A percentile compares a stretch with the other conserved stretches of the same genome.
phyloP scores from a whole-genome alignment of 2,888 invertebrate genomes.

The Camptogramma bilineatum region DNA sequence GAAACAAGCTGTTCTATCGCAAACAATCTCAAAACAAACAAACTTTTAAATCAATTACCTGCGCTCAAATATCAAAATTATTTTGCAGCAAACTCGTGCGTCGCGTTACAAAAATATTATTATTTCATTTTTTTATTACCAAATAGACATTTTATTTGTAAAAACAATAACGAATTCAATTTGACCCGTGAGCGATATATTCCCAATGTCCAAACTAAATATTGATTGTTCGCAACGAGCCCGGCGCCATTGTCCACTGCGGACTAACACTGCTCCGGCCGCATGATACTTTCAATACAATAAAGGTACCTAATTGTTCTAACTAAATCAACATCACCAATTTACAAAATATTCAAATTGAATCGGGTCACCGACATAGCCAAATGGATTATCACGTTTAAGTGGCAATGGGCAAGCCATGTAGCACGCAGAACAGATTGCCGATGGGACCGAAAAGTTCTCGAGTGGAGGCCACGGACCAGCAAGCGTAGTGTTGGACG shows the following conservation, averaged over 20 bases:
- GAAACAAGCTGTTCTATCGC: neutral
- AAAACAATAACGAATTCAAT: slow-evolving; percentile 19
- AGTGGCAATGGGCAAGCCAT: too few relatives aligned
- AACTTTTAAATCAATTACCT: slow-evolving; percentile 1
- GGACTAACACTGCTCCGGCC: neutral
- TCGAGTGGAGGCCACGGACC: too few relatives aligned
- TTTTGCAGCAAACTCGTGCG: neutral
- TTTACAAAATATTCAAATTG: too few relatives aligned
- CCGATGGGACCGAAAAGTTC: too few relatives aligned
- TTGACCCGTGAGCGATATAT: neutral
- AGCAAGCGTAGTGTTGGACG: too few relatives aligned
- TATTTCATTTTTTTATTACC: neutral
- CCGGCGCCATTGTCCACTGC: neutral
- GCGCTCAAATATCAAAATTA: neutral
- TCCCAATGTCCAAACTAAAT: neutral
- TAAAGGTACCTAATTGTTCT: neutral
- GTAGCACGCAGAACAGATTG: too few relatives aligned
- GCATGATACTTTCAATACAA: neutral
- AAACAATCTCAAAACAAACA: neutral
- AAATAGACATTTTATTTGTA: neutral
- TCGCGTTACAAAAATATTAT: neutral
- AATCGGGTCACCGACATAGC: too few relatives aligned
- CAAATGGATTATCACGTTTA: too few relatives aligned
- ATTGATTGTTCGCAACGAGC: neutral
- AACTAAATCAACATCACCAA: too few relatives aligned